Evolutionary conservation across 2,888 invertebrate species (phyloP).

Genomic region (Odontocerum albicorne): DNA sequence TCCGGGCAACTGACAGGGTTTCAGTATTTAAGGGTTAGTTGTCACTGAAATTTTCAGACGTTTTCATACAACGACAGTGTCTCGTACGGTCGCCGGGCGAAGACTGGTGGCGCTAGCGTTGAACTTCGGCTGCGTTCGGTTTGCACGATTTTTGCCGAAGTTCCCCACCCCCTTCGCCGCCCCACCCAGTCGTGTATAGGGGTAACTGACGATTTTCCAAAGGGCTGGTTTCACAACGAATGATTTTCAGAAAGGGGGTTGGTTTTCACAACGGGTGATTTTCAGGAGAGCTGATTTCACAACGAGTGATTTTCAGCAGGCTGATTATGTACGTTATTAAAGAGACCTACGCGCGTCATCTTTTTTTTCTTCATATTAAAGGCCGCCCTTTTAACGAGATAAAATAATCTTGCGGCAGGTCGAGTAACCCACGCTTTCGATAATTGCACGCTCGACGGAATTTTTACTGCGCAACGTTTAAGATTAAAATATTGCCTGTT

Average conservation of each 20-base stretch:
- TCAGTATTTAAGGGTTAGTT: no score
- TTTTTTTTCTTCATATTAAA: not conserved
- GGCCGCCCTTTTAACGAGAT: not conserved
- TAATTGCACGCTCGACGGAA: no score
- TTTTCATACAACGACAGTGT: no score
- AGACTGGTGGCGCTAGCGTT: constrained; percentile 7
- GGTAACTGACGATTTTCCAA: constrained; percentile 11
- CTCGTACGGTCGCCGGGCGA: not conserved
- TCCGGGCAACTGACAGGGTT: not conserved
- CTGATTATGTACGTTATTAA: constrained; percentile 10
- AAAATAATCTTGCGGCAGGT: no score
- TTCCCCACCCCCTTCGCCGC: not conserved
- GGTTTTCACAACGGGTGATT: not conserved
- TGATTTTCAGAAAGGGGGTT: no score
- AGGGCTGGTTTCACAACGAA: constrained; percentile 3
- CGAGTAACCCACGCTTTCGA: no score
- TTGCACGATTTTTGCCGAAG: not conserved
- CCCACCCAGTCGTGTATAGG: not conserved
- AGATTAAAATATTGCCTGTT: no score
- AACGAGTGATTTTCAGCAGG: constrained; percentile 4
- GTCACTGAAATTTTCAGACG: no score
- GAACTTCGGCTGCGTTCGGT: no score
- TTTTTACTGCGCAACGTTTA: no score
- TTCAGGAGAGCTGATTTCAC: not conserved
- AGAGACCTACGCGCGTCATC: not conserved